Evolutionary conservation across 2,888 invertebrate species (phyloP), one percentile per base, ranked within the genome.

Genomic region (Cyclophora punctaria): DNA sequence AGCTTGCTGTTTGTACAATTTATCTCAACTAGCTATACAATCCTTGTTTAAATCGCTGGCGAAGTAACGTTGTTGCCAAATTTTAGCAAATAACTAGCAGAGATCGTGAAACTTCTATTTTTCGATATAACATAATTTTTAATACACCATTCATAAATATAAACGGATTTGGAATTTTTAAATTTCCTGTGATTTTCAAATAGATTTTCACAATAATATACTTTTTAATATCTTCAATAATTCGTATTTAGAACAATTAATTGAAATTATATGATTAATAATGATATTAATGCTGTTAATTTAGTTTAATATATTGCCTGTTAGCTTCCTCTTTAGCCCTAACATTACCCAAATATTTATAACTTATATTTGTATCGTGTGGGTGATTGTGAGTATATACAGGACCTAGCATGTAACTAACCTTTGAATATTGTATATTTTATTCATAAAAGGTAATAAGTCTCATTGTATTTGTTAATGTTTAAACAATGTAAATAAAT

Each of bases 401-500:
- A 63, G 69, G 73, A 71, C 70, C 72, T 66, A 75, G 64, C 67
- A 64, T 66, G 69, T 70, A 67, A 74, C 75, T 69, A 76, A 80
- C 70, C 71, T 78, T 73, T 68, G 62, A 69, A 71, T 71, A 67
- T 44, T 7, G 44, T 51, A 44, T 55, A 54, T 53, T 51, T 52
- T 53, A 57, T 56, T 56, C 50, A 48, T 70, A 73, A 70, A 67
- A 66, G 63, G 37, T 37, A 5, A 37, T 63, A 60, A 67, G 62
- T 64, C 67, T 66, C 69, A 60, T 71, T 69, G 65, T 69, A 63
- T 64, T 71, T 65, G 64, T 71, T 71, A 57, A 66, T 69, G 61
- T 66, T 65, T 59, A 64, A 67, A 66, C 20, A 67, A 60, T 81
- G 80, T 81, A 82, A 76, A 81, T 81, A 80, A 69, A 73, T 68